Evolutionary conservation across 1,140 invertebrate genomes (phyloP), one percentile per base, ranked within the genome.

Genomic region (Condylostylus longicornis): DNA sequence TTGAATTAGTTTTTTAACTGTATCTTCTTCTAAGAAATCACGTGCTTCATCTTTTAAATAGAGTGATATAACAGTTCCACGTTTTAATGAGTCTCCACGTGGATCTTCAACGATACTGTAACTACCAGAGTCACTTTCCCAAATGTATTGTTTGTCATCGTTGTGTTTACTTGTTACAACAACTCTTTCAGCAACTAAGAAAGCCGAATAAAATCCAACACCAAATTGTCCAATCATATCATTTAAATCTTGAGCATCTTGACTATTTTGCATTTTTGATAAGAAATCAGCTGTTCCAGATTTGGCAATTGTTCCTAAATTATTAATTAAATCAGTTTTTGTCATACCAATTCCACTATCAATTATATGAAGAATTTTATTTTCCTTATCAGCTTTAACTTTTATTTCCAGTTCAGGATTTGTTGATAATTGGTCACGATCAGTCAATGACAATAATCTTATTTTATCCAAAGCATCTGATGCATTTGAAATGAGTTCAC

Each of bases 311-410:
- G 96, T 99, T 45, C 96, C 96, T 27, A 99, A 69, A 66, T 99
- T 98, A 42, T 86, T 90, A 19, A 98, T 74, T 4, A 99, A 65
- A 58, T 99, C 95, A 40, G 78, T 65, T 53, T 88, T 86, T 0
- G 93, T 98, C 95, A 99, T 99, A 44, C 93, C 96, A 47, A 99
- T 81, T 54, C 96, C 96, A 18, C 90, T 86, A 64, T 99, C 96
- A 32, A 78, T 94, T 46, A 99, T 90, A 57, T 91, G 88, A 12
- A 99, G 63, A 37, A 91, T 73, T 46, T 89, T 83, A 44, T 82
- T 82, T n/a, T 96, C 93, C 57, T 93, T 90, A 53, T 99, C 94
- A 1, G 88, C 84, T 67, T 94, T 96, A 48, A 99, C 96, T 58
- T 83, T 79, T 35, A 99, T 90, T 36, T 74, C 74, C 22, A 97